Evolutionary conservation across 2,113 vertebrate genomes (phyloP), one percentile per base, ranked within the genome.

Genomic region (Lepisosteus osseus): DNA sequence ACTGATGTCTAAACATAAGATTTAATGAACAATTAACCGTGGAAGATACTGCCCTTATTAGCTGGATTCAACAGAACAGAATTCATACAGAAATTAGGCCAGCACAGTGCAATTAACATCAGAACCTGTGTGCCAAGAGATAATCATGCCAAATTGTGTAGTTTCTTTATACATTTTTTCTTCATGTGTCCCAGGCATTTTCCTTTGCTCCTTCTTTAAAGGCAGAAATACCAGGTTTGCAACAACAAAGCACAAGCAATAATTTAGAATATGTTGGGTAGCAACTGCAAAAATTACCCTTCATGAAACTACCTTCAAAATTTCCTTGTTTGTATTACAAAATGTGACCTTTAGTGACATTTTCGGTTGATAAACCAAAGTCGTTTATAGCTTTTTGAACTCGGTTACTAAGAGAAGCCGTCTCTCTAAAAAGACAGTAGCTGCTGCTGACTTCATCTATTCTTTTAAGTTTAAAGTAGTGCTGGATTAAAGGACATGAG

Each of bases 401-500:
- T 56, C 17, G 17, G 29, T 68, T 57, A 68, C 57, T 54, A 67
- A 12, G 45, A 62, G 40, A 68, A 57, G 61, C 57, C 61, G 63
- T 67, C 67, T 45, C 1, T 54, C 7, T 9, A 47, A 62, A 45
- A 47, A 61, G 63, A 42, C 61, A 57, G 57, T n/a, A 54, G 29
- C 29, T 44, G 41, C 56, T 67, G 15, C 8, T 13, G 17, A 14
- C 0, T 64, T 55, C 44, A 54, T 75, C 74, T n/a, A 61, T 51
- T 67, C 57, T 59, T 59, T 59, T 64, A 41, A 8, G 6, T 47
- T 65, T 68, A 57, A 76, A 67, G 69, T 54, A 69, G 45, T 59
- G 61, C 42, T 47, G 71, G 54, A 76, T 71, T 69, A 72, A 9
- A 64, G 69, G 51, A 67, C 71, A 15, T 6, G 56, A 12, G 7